phyloP scores from a whole-genome alignment of 2,797 vertebrate genomes.

The Periparus ater region DNA sequence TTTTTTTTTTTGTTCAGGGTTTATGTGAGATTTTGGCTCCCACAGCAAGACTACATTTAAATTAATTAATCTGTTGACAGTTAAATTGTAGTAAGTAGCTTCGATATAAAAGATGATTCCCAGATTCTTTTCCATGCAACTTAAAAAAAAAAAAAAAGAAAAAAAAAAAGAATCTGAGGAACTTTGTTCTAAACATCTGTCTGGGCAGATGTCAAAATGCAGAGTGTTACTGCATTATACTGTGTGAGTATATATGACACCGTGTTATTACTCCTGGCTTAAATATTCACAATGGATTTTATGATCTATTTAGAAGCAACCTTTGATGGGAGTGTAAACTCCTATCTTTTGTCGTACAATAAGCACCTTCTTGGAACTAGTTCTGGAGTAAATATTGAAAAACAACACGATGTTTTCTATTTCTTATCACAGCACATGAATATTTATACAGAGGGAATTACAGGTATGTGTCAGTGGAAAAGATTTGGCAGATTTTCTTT shows the following conservation, averaged over 20 bases:
- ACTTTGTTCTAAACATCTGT: conserved; percentile 73
- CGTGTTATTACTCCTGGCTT: conserved; percentile 59
- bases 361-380: conserved; percentile 19
- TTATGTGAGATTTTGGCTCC: conserved; percentile 38
- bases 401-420: not conserved
- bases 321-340: conserved; percentile 33
- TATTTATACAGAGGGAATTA: conserved; percentile 26
- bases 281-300: conserved; percentile 68
- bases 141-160: not conserved
- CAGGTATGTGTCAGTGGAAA: not conserved
- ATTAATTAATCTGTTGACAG: conserved; percentile 74
- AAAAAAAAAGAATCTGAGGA: conserved; percentile 21
- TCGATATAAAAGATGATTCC: conserved; percentile 66
- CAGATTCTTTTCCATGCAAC: conserved; percentile 62
- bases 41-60: conserved; percentile 47
- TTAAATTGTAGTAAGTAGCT: conserved; percentile 69
- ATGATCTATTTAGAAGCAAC: conserved; percentile 56
- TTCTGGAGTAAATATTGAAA: conserved; percentile 54
- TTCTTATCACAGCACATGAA: not conserved
- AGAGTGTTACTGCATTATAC: conserved; percentile 43
- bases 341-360: conserved; percentile 7
- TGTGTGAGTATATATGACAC: conserved; percentile 65
- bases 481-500: conserved; percentile 41
- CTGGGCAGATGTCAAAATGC: conserved; percentile 76
- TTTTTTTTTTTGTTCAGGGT: not conserved